Evolutionary conservation across 2,797 vertebrate species (phyloP), one percentile per base, ranked within the genome.

Genomic region (Poecilia wingei): DNA sequence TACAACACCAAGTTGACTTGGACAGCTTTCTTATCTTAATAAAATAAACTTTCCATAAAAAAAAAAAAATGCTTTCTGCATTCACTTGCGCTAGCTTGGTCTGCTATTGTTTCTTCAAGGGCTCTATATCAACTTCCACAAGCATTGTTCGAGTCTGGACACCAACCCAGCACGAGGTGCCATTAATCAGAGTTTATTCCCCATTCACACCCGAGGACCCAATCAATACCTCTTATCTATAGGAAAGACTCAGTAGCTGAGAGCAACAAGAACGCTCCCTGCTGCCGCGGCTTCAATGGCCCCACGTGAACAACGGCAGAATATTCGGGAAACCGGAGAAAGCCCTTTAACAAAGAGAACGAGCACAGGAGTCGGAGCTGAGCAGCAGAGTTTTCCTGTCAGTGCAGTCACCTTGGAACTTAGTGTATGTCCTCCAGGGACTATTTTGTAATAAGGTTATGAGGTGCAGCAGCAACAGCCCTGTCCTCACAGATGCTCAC

Each of bases 161-260:
- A 57, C 69, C 71, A 73, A 86, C 69, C 68, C 41, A 47, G 41
- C 70, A 72, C 9, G 2, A 31, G 33, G 53, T 75, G 77, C 78
- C 84, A 90, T 93, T 92, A 86, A 92, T 91, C 90, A 84, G 79
- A 18, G 82, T 89, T 93, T 92, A 86, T 85, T 39, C 75, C 78
- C 61, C 39, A 41, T 80, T 83, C 76, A 82, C 72, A 73, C 39
- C 31, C n/a, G 72, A 77, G 45, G 77, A 87, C 80, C 76, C 70
- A 59, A 88, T 92, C 88, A 59, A 90, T 92, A 83, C 49, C 45
- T 79, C 86, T 79, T 61, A 86, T 83, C 87, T 82, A 36, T 16
- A 68, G 75, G 53, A 51, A 75, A 66, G n/a, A 28, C 57, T 36
- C 9, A 16, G 12, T 3, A 14, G 36, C 51, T 49, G 1, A 39